phyloP scores from a whole-genome alignment of 2,888 invertebrate species.

The Melinaea menophilus region DNA sequence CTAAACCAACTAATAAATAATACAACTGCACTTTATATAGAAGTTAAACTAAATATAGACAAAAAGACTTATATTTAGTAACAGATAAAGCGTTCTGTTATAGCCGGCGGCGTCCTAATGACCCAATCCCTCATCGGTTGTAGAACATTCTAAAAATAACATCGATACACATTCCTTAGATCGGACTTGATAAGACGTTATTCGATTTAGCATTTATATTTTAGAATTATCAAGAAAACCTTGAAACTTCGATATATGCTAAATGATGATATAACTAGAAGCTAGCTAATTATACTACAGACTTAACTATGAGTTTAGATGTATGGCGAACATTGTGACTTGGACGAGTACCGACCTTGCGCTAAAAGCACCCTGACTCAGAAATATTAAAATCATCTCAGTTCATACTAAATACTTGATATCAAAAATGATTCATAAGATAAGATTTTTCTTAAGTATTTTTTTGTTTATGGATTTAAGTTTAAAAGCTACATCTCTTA shows the following conservation, averaged over 20 bases:
- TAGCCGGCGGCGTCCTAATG: conserved; percentile 10
- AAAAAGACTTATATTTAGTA: not conserved
- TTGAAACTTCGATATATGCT: conserved; percentile 4
- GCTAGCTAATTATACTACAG: conserved; percentile 2
- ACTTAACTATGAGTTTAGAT: not conserved
- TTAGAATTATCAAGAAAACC: not conserved
- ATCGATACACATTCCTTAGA: conserved; percentile 2
- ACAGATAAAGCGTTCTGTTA: conserved; percentile 5
- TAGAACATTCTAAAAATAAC: conserved; percentile 7
- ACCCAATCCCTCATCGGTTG: conserved; percentile 6
- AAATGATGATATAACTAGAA: conserved; percentile 1
- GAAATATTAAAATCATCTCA: too few relatives aligned
- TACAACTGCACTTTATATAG: not conserved
- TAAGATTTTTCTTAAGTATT: too few relatives aligned
- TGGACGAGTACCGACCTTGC: not conserved
- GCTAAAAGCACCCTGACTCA: too few relatives aligned
- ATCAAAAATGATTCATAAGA: too few relatives aligned
- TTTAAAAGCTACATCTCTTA: too few relatives aligned
- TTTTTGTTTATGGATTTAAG: too few relatives aligned
- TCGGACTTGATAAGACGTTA: too few relatives aligned
- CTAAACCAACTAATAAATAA: too few relatives aligned
- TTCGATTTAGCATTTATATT: not conserved
- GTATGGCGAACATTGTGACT: not conserved
- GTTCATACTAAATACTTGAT: too few relatives aligned
- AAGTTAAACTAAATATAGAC: not conserved